Base-by-base conservation (phyloP, 2,888 invertebrate species). In the Scaptomyza tumidula region DNA sequence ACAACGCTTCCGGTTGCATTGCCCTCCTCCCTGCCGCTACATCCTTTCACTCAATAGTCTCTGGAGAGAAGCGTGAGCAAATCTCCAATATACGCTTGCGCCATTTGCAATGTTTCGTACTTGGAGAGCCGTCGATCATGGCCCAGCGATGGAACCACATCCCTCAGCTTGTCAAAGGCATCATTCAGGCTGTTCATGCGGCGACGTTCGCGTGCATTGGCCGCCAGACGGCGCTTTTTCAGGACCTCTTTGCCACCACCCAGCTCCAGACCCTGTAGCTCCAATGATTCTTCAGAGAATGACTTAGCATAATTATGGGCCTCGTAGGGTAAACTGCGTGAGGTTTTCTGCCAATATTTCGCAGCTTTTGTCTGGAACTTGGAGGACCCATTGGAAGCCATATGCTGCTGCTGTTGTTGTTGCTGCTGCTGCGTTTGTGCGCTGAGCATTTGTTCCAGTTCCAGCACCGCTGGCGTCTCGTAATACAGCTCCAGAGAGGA, bases 31-130 rank as follows among this genome's bases (percentile, higher is more conserved):
- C 6, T 1, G 14, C 49, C 33, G 5, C 29, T 7, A 3, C 9
- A 0, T 0, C 7, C 48, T 24, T 6, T 1, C 37, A 1, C 6
- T 66, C 55, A 91, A 72, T 85, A 90, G 48, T 91, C 89, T 11
- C 90, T 71, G 6, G 84, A 93, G 44, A 95, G 92, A 31, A 96
- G 91, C 78, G 95, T 95, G 81, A 94, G 93, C 45, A 96, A 91
- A 11, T 95, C 95, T 0, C 93, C 93, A 69, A 96, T 96, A 86
- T 96, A 96, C 0, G 94, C 95, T 88, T 96, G 96, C 0, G 96
- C 96, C 96, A 96, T 96, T 92, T 96, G 96, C 48, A 96, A 91
- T 0, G 96, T 96, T 89, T 96, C 96, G 86, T 94, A 96, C 90
- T 96, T 96, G 76, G 95, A 95, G 31, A 96, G 92, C 84, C 95